Percentiles rank a stretch among this genome's conserved stretches.
phyloP scores from a whole-genome alignment of 2,113 vertebrate genomes.

The Podilymbus podiceps region DNA sequence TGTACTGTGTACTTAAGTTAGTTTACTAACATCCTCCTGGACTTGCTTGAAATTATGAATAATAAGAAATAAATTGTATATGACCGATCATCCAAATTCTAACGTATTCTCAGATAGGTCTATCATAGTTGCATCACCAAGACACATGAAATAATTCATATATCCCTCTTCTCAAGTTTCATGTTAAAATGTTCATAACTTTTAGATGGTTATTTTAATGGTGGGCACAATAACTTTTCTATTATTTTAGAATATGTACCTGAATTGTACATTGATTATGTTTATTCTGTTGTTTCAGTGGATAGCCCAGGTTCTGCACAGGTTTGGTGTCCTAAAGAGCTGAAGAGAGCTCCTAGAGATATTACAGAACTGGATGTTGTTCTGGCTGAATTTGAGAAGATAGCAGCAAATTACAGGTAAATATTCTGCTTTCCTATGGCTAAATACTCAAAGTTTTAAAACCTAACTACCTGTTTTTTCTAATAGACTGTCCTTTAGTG shows the following conservation, averaged over 20 bases:
- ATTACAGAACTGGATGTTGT: slow-evolving; percentile 77
- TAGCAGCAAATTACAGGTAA: slow-evolving; percentile 74
- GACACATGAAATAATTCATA: neutral
- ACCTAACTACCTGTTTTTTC: neutral
- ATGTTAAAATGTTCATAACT: neutral
- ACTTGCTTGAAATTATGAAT: neutral
- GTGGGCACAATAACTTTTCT: neutral
- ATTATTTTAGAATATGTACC: fast-evolving
- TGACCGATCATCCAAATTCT: neutral
- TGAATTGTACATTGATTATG: neutral
- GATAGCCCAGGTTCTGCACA: neutral
- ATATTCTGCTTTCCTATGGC: neutral
- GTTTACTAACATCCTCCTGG: neutral
- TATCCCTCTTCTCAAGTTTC: neutral
- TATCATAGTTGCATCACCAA: neutral
- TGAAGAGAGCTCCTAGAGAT: slow-evolving; percentile 55
- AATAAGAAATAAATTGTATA: neutral
- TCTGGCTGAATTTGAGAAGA: slow-evolving; percentile 73
- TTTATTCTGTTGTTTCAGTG: slow-evolving; percentile 45
- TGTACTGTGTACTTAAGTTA: neutral
- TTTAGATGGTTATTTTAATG: neutral
- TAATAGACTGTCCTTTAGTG: neutral
- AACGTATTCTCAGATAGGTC: neutral
- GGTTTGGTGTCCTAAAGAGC: slow-evolving; percentile 61
- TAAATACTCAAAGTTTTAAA: neutral